Base-by-base conservation (phyloP, 1,140 invertebrate genomes). In the Dendrolimus punctatus region DNA sequence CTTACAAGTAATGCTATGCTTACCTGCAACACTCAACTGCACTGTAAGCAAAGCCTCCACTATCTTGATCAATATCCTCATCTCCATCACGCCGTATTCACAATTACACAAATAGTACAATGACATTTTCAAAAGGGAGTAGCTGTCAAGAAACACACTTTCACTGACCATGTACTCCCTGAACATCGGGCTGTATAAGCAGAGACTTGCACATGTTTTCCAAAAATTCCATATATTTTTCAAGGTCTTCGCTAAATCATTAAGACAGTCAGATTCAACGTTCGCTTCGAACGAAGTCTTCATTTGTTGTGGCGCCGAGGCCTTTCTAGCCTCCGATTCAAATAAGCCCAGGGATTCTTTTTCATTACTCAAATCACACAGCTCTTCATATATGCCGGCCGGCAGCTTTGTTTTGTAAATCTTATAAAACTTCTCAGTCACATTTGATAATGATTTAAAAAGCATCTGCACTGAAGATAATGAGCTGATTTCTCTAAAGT, bases 171-270 rank as follows among this genome's bases (percentile, higher is more conserved):
- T 63, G 70, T 88, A 79, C 48, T 59, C 56, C 5, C 90, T 79
- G 67, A 91, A 90, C 72, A 85, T 71, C 0, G 90, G 90, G 57
- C 90, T 91, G 66, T 87, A 90, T 6, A 91, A 60, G 23, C 88
- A 87, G 6, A 92, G 73, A 4, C 86, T 86, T 0, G 90, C 88
- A 46, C 88, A 89, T 4, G 89, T 88, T 62, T 86, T 87, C 91
- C 91, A 92, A 41, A 89, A 88, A 10, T 80, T 84, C 42, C 66
- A 67, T 7, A 79, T 66, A 39, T 73, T 80, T 57, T 82, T 80
- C 45, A 88, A 53, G 8, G 75, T 50, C 40, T 81, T 79, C 4
- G 78, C 39, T 8, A 75, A 60, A 58, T 75, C 73, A 6, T 77
- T 71, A 3, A 64, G 39, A 7, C 47, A 40, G 5, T 71, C 69